Evolutionary conservation across 2,888 invertebrate species (phyloP).

Genomic region (Erannis defoliaria): DNA sequence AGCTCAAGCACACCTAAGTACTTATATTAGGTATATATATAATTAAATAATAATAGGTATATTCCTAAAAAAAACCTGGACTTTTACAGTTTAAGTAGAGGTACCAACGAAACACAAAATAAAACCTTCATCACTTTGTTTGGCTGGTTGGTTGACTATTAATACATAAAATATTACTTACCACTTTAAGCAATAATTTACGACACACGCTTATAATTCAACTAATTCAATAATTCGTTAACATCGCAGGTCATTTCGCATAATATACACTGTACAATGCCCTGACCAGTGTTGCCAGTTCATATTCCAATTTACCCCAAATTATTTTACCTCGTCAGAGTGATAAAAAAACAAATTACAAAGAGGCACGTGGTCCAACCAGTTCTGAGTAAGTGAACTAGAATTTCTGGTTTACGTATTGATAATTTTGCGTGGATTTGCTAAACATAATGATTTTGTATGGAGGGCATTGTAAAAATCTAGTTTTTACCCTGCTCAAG

Average conservation of each 20-base stretch:
- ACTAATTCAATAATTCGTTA: conserved; percentile 79
- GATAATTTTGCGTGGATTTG: conserved; percentile 74
- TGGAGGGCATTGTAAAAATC: conserved; percentile 62
- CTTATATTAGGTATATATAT: too few species aligned
- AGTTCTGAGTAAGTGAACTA: conserved; percentile 67
- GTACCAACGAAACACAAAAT: too few species aligned
- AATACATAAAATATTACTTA: too few species aligned
- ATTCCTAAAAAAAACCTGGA: too few species aligned
- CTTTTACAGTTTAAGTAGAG: too few species aligned
- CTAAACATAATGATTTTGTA: conserved; percentile 76
- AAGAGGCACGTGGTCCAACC: conserved; percentile 78
- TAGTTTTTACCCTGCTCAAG: conserved; percentile 67
- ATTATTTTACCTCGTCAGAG: conserved; percentile 44
- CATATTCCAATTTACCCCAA: conserved; percentile 35
- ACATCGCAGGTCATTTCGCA: conserved; percentile 76
- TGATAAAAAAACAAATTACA: conserved; percentile 67
- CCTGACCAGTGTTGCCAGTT: conserved; percentile 62
- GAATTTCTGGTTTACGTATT: conserved; percentile 73
- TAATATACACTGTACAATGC: conserved; percentile 65
- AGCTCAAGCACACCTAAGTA: too few species aligned
- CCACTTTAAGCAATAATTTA: conserved; percentile 54
- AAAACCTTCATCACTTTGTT: too few species aligned
- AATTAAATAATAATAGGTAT: too few species aligned
- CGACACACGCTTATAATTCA: conserved; percentile 67
- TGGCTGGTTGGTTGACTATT: too few species aligned